Evolutionary conservation across 2,113 vertebrate species (phyloP).

Genomic region (Leucosticte australis): DNA sequence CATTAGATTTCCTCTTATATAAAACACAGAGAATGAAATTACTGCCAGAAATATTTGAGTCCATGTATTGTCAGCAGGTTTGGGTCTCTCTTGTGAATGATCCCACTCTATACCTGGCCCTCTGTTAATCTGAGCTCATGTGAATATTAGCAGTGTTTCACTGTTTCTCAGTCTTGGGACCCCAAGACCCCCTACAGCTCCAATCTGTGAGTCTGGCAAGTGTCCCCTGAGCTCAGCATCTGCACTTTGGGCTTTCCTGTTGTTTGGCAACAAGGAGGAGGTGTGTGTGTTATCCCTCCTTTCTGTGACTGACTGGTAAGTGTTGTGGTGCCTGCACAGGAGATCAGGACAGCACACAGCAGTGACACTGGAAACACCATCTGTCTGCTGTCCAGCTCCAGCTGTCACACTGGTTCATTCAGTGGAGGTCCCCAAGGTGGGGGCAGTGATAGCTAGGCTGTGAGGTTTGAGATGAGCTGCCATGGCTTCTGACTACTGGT

Average conservation of each 20-base stretch:
- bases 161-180: not conserved
- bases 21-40: not conserved
- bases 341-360: not conserved
- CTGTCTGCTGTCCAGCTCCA: not conserved
- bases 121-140: not conserved
- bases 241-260: fast-evolving
- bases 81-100: too few relatives aligned
- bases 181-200: fast-evolving
- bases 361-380: not conserved
- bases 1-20: not conserved
- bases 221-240: not conserved
- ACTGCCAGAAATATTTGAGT: not conserved
- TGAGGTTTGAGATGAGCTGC: not conserved
- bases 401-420: fast-evolving
- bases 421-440: not conserved
- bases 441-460: fast-evolving
- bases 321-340: not conserved
- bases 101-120: not conserved
- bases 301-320: not conserved
- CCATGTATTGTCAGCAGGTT: fast-evolving
- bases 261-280: not conserved
- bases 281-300: not conserved
- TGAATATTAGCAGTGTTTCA: not conserved
- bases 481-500: fast-evolving
- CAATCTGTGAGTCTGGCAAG: too few relatives aligned